Percentiles rank a stretch among this genome's conserved stretches.
Evolutionary conservation across 2,113 vertebrate species (phyloP).

Genomic region (Rattus norvegicus): GRCr8 NC_086024.1:28478501-28479000

Average conservation of each 20-base stretch:
- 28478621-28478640: not conserved
- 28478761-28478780: not conserved
- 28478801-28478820: no score
- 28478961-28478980: not conserved
- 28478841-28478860: not conserved
- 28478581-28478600: not conserved
- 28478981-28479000: not conserved
- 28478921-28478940: not conserved
- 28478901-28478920: not conserved
- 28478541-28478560: not conserved
- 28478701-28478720: not conserved
- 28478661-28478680: not conserved
- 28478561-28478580: not conserved
- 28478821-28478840: rapidly evolving
- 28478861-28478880: not conserved
- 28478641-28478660: not conserved
- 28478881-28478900: not conserved
- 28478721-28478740: not conserved
- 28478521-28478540: not conserved
- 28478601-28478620: rapidly evolving
- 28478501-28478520: not conserved
- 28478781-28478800: not conserved
- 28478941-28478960: not conserved
- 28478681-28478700: not conserved
- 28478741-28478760: not conserved